Evolutionary conservation across 2,888 invertebrate species (phyloP).

Genomic region (Terebella lapidaria): DNA sequence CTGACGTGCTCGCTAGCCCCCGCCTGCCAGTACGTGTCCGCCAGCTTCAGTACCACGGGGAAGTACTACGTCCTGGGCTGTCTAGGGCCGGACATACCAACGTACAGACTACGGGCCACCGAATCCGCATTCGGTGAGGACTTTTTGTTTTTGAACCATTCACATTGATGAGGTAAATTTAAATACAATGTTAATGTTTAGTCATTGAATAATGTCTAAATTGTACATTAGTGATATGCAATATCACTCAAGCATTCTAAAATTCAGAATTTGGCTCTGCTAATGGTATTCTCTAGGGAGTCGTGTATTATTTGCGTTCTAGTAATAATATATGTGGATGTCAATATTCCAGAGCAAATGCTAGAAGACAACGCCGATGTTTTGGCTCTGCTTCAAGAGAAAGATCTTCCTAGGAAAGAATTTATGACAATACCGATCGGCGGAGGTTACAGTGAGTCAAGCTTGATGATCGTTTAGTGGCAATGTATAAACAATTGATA

Average conservation of each 20-base stretch:
- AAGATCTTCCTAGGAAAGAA: constrained; percentile 81
- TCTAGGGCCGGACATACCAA: constrained; percentile 21
- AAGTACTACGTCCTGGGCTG: constrained; percentile 17
- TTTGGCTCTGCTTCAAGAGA: constrained; percentile 65
- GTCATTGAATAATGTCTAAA: no score
- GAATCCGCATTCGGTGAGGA: background rate
- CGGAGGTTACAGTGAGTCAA: constrained; percentile 56
- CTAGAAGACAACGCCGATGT: constrained; percentile 77
- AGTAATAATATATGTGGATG: background rate
- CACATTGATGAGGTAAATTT: no score
- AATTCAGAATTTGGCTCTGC: no score
- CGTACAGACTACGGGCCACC: constrained; percentile 7
- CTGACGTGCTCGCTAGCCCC: constrained; percentile 9
- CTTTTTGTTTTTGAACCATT: background rate
- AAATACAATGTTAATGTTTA: no score
- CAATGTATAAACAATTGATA: no score
- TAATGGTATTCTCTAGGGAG: background rate
- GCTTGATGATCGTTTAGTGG: background rate
- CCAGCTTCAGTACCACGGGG: constrained; percentile 46
- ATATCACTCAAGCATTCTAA: no score
- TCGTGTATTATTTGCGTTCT: background rate
- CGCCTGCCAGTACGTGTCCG: constrained; percentile 71
- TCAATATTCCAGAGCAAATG: constrained; percentile 28
- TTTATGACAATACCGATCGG: constrained; percentile 86
- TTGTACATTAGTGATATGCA: no score